These are phyloP conservation scores for Malurus splendens DNA, from an alignment of 2,797 vertebrate species.

Conservation along the genomic window DNA sequence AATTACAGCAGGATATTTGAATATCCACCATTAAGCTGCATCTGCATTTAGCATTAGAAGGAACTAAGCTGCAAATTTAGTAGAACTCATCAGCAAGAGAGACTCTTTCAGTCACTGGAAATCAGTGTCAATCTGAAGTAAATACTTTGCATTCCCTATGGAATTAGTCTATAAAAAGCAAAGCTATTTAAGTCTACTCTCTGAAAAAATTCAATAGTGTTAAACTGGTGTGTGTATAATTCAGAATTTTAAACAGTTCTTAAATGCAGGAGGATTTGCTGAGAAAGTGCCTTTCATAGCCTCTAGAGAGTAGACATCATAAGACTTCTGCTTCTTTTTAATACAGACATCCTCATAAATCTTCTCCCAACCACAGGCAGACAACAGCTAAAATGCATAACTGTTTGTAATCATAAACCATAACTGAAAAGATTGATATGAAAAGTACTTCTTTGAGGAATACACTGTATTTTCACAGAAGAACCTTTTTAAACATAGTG, in stretches of 20 bases:
- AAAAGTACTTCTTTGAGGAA: not conserved
- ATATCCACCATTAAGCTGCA: constrained; percentile 21
- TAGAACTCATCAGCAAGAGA: constrained; percentile 61
- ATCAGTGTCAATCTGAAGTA: constrained; percentile 60
- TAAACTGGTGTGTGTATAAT: constrained; percentile 4
- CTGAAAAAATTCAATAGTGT: constrained; percentile 12
- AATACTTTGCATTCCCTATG: constrained; percentile 35
- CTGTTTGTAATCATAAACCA: not conserved
- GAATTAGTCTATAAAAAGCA: constrained; percentile 48
- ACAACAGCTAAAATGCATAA: not conserved
- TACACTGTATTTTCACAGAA: not conserved
- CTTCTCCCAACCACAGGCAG: not conserved
- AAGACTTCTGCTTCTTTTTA: not conserved
- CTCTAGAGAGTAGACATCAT: not conserved
- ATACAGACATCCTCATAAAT: not conserved
- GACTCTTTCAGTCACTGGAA: constrained; percentile 57
- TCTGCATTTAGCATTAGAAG: constrained; percentile 34
- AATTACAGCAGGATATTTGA: constrained; percentile 43
- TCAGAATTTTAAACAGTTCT: constrained; percentile 12
- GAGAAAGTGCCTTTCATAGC: constrained; percentile 33
- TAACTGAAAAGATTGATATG: not conserved
- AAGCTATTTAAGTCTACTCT: constrained; percentile 25
- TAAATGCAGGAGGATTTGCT: not conserved
- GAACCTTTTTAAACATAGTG: not conserved
- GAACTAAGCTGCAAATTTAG: constrained; percentile 55